phyloP scores from a whole-genome alignment of 2,888 invertebrate genomes.

The Ernsta delagoae region DNA sequence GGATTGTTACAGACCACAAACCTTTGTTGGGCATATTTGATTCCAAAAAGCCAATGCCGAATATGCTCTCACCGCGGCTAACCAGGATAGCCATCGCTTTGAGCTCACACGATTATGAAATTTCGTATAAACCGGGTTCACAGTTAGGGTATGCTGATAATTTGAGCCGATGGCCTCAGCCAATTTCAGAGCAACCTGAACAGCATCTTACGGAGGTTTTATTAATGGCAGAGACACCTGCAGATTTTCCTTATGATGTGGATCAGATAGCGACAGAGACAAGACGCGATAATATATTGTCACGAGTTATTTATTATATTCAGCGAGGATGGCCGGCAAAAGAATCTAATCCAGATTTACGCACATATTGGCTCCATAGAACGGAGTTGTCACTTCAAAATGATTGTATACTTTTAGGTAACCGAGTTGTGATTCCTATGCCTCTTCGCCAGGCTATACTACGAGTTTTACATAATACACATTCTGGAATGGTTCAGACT shows the following conservation, averaged over 20 bases:
- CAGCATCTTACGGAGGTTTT: background rate
- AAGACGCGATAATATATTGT: background rate
- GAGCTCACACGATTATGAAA: constrained; percentile 8
- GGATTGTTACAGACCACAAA: background rate
- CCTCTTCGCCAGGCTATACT: background rate
- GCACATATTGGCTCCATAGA: constrained; percentile 1
- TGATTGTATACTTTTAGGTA: constrained; percentile 11
- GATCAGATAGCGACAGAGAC: constrained; percentile 5
- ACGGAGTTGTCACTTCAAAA: background rate
- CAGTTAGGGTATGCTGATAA: background rate
- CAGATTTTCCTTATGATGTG: background rate
- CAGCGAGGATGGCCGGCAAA: constrained; percentile 2
- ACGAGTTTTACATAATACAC: background rate
- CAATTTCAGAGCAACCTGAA: background rate
- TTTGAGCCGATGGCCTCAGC: background rate
- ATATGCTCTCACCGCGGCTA: constrained; percentile 5
- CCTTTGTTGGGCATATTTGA: constrained; percentile 3
- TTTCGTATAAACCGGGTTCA: constrained; percentile 4
- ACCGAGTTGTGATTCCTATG: background rate
- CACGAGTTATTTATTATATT: background rate
- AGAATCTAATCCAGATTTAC: constrained; percentile 6
- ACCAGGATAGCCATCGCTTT: constrained; percentile 4
- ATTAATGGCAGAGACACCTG: constrained; percentile 3
- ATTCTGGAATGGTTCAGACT: constrained; percentile 4
- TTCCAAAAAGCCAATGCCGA: background rate